These are phyloP conservation scores for Botia almorhae DNA, from an alignment of 2,797 vertebrate species.

Conservation along the genomic window DNA sequence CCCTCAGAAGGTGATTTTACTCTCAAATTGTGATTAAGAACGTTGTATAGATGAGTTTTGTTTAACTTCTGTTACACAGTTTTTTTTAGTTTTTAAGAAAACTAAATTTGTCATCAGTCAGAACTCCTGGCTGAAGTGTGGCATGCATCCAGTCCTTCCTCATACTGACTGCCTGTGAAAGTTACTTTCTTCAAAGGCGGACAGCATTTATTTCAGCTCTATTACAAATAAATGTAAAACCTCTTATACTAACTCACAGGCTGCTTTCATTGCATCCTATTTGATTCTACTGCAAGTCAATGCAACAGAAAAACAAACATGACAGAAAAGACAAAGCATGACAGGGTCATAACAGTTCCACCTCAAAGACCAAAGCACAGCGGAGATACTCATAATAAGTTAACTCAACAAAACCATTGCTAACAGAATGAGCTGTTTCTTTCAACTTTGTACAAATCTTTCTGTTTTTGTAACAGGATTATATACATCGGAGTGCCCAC, in stretches of 20 bases:
- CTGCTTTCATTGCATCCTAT: neutral
- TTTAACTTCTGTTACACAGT: neutral
- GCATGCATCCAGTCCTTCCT: neutral
- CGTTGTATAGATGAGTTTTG: neutral
- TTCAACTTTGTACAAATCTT: no score
- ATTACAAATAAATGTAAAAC: slow-evolving; percentile 4
- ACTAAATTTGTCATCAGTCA: neutral
- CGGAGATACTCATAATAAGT: no score
- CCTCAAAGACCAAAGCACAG: no score
- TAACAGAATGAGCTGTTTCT: no score
- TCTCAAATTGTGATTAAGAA: neutral
- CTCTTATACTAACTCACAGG: neutral
- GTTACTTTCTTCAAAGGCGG: neutral
- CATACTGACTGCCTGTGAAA: neutral
- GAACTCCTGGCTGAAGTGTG: neutral
- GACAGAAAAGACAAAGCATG: no score
- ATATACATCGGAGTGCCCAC: no score
- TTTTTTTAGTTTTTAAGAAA: neutral
- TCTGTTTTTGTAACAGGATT: no score
- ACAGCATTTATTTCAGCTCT: neutral
- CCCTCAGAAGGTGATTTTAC: no score
- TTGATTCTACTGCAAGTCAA: neutral
- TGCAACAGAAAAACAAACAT: neutral
- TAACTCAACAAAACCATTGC: no score
- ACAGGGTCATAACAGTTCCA: no score